phyloP scores from a whole-genome alignment of 2,888 invertebrate genomes.

The Leucoma salicis region DNA sequence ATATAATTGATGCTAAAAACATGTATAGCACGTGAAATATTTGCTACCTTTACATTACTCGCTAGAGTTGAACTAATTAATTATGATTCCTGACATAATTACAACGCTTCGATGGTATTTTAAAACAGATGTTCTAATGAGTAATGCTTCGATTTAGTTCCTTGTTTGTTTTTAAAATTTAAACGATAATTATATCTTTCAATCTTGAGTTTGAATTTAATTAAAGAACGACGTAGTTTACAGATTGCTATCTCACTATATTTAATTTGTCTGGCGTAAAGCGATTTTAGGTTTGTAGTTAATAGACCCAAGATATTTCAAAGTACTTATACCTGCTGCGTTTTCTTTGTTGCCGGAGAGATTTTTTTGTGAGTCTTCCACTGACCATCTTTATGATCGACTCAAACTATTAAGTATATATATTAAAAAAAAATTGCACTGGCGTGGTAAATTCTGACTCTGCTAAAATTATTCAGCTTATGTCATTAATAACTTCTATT shows the following conservation, averaged over 20 bases:
- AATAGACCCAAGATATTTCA: too few relatives aligned
- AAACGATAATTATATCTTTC: neutral
- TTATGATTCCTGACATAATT: conserved; percentile 27
- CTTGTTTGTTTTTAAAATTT: conserved; percentile 8
- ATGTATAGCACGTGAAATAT: conserved; percentile 24
- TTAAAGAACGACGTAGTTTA: too few relatives aligned
- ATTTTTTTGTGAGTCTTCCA: conserved; percentile 11
- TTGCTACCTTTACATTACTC: conserved; percentile 30
- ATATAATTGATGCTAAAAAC: conserved; percentile 13
- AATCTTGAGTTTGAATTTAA: neutral
- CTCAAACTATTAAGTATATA: conserved; percentile 4
- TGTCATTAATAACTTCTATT: too few relatives aligned
- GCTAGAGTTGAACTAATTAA: conserved; percentile 34
- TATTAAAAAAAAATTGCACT: conserved; percentile 4
- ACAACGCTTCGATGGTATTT: conserved; percentile 11
- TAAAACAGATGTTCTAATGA: neutral
- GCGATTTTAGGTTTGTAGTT: too few relatives aligned
- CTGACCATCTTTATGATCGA: conserved; percentile 1
- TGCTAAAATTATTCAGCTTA: too few relatives aligned
- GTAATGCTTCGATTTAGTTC: conserved; percentile 1
- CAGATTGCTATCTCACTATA: too few relatives aligned
- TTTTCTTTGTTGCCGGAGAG: conserved; percentile 13
- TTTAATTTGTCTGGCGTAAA: too few relatives aligned
- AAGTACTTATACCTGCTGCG: neutral
- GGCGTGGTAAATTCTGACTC: neutral